Conservation (phyloP, 2,113 vertebrate genomes). For the Willisornis vidua region DNA sequence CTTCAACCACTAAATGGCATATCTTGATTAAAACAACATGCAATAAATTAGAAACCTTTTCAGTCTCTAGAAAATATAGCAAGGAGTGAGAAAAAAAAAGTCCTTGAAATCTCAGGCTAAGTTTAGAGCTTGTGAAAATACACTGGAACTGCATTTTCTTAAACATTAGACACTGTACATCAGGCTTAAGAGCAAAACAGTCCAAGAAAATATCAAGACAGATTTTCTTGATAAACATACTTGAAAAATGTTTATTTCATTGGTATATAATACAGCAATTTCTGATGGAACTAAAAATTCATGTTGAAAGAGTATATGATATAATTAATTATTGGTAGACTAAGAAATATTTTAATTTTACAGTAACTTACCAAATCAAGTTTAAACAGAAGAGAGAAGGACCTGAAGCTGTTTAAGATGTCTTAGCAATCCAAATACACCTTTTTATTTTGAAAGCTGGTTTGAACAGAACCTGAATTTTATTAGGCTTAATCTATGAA, state of each 20-base stretch:
- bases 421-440: background rate
- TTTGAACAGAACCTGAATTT: background rate
- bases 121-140: background rate
- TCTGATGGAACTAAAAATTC: background rate
- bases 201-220: background rate
- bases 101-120: background rate
- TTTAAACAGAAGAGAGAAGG: background rate
- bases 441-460: background rate
- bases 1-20: background rate
- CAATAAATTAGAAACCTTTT: background rate
- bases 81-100: background rate
- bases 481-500: background rate
- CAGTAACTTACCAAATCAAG: background rate
- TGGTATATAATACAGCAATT: background rate
- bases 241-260: background rate
- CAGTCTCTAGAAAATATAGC: background rate
- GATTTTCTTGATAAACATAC: background rate
- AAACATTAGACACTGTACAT: background rate
- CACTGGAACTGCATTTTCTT: background rate
- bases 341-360: background rate
- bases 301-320: background rate
- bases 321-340: background rate
- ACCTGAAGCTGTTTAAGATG: background rate
- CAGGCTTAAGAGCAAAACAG: background rate
- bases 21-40: conserved; percentile 16